Percentiles rank a stretch among this genome's conserved stretches.
Conservation (phyloP, 1,140 invertebrate species). For the Drosophila sturtevanti region DNA sequence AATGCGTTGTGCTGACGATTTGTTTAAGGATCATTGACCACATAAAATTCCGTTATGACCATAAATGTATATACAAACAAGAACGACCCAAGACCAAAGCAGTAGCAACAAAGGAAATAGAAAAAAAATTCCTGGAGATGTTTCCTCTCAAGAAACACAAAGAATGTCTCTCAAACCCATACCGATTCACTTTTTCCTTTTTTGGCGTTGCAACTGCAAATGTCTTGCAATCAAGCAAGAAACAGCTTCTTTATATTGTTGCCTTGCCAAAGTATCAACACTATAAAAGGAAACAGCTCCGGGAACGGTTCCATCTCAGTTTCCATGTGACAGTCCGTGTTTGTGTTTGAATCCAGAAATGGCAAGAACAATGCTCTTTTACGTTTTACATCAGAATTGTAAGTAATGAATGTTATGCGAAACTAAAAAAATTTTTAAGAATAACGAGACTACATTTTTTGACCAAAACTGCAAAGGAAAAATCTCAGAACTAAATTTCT, state of each 20-base stretch:
- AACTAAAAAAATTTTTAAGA: slow-evolving; percentile 21
- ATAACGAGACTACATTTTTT: slow-evolving; percentile 5
- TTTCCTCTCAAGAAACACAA: slow-evolving; percentile 14
- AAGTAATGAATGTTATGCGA: slow-evolving; percentile 56
- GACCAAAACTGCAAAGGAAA: not conserved
- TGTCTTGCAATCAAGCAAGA: slow-evolving; percentile 45
- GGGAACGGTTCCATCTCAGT: not conserved
- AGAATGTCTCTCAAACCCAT: slow-evolving; percentile 37
- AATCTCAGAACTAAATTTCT: not conserved
- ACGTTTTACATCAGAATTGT: slow-evolving; percentile 44
- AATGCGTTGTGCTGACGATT: slow-evolving; percentile 39
- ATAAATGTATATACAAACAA: slow-evolving; percentile 21
- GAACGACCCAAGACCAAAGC: not conserved
- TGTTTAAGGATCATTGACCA: slow-evolving; percentile 73
- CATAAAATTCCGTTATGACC: slow-evolving; percentile 76
- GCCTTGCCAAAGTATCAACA: slow-evolving; percentile 11
- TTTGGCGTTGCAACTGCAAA: slow-evolving; percentile 56
- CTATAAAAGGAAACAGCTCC: slow-evolving; percentile 1
- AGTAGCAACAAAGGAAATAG: slow-evolving; percentile 18
- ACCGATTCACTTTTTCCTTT: slow-evolving; percentile 59
- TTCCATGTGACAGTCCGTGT: not conserved
- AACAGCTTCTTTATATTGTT: slow-evolving; percentile 24
- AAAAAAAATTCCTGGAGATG: slow-evolving; percentile 14
- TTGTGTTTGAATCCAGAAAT: slow-evolving; percentile 52
- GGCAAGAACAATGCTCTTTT: slow-evolving; percentile 65